Evolutionary conservation across 2,888 invertebrate genomes (phyloP), one percentile per base, ranked within the genome.

Genomic region (Nesidiocoris tenuis): DNA sequence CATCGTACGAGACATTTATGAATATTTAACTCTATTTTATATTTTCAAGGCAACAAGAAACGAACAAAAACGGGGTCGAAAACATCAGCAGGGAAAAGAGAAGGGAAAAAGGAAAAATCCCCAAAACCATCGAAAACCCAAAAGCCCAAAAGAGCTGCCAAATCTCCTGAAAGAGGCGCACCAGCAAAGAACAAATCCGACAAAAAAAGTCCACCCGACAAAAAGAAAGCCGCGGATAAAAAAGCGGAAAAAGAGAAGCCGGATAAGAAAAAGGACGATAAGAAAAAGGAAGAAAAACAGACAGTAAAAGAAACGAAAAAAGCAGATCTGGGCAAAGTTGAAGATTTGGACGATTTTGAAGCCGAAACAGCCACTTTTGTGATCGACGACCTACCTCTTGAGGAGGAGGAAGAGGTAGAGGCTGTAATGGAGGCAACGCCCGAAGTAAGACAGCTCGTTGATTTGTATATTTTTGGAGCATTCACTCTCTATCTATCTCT

Each of bases 371-470:
- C 64, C 56, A 25, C 23, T 22, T 56, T 64, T 16, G 23, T 74
- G 12, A 56, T 64, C 12, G 75, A 75, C 16, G 75, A 68, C 18
- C 17, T 75, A 1, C 75, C 67, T 3, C 39, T 65, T 23, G 75
- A 75, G 55, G 75, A 68, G 22, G 75, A 75, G 61, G 61, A 74
- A 22, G 74, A 74, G 23, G 74, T 64, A 18, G 65, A 65, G 57
- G 59, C 17, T 2, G 18, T 19, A 22, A 19, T 39, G 16, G 72
- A 74, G 24, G 65, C 65, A 5, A 65, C 74, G 16, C 74, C 74
- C 18, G 64, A 64, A 65, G 74, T 74, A 25, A 12, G 63, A 23
- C 17, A 18, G n/a, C 19, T 24, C 7, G 18, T 16, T 59, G 54
- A 54, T 54, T 7, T 54, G 54, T 12, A 54, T 56, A 56, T 5